Conservation (phyloP, 2,797 vertebrate genomes). For the Acanthopagrus latus region DNA sequence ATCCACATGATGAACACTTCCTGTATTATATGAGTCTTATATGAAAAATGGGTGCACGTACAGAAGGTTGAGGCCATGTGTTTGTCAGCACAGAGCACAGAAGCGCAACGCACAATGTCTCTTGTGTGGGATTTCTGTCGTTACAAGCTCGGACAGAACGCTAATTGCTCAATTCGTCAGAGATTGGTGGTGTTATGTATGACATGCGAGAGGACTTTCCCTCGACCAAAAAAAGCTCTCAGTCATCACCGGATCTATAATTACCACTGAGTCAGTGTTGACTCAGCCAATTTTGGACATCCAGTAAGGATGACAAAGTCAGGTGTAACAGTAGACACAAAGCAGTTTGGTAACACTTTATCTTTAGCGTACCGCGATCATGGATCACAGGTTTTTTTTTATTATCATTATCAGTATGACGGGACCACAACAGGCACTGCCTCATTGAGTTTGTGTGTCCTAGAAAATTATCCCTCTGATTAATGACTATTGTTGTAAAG, state of each 20-base stretch:
- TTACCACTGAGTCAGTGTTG: slow-evolving; percentile 27
- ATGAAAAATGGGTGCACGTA: slow-evolving; percentile 1
- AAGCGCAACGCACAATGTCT: neutral
- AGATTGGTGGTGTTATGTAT: slow-evolving; percentile 2
- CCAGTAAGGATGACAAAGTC: slow-evolving; percentile 33
- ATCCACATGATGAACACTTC: neutral
- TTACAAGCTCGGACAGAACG: slow-evolving; percentile 4
- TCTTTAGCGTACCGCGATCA: slow-evolving; percentile 32
- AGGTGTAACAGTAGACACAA: slow-evolving; percentile 7
- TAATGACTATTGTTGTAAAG: slow-evolving; percentile 13
- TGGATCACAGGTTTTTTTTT: slow-evolving; percentile 13
- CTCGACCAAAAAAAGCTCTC: neutral
- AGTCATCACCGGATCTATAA: slow-evolving; percentile 36
- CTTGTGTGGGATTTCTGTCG: neutral
- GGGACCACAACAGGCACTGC: slow-evolving; percentile 26
- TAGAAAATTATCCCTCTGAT: slow-evolving; percentile 16
- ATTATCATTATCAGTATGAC: slow-evolving; percentile 7
- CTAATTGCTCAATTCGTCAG: neutral
- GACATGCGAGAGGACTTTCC: slow-evolving; percentile 33
- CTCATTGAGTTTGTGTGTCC: slow-evolving; percentile 38
- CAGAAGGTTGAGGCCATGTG: neutral
- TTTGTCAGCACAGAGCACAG: neutral
- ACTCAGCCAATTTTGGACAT: slow-evolving; percentile 30
- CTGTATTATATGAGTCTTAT: neutral
- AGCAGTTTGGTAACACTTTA: slow-evolving; percentile 40